A percentile compares a stretch with the other conserved stretches of the same genome.
Evolutionary conservation across 2,797 vertebrate species (phyloP).

Genomic region (Sitta carolinensis): DNA sequence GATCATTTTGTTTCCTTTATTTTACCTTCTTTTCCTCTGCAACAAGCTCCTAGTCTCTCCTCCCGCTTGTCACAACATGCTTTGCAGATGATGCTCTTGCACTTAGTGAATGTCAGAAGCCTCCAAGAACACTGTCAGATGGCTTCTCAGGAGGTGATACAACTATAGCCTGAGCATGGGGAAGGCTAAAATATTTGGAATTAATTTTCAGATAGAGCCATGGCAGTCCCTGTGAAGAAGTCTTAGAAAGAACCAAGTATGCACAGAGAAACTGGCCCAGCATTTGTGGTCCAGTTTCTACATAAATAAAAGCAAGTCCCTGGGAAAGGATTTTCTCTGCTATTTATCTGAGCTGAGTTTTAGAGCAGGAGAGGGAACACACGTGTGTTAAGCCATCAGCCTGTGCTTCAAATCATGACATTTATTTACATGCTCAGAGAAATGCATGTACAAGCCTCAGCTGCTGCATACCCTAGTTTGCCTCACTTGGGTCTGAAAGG

Average conservation of each 20-base stretch:
- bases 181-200: background rate
- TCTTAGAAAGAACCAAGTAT: background rate
- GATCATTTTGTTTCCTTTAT: background rate
- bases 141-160: background rate
- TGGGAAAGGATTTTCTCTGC: background rate
- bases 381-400: background rate
- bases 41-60: background rate
- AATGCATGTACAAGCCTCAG: background rate
- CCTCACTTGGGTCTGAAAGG: background rate
- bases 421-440: background rate
- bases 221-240: background rate
- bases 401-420: background rate
- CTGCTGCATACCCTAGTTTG: background rate
- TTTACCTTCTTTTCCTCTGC: background rate
- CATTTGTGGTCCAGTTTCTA: background rate
- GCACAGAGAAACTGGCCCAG: background rate
- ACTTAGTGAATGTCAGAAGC: background rate
- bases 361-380: background rate
- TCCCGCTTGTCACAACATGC: background rate
- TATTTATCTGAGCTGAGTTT: background rate
- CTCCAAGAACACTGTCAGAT: background rate
- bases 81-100: background rate
- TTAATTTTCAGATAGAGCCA: background rate
- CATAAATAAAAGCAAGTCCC: background rate
- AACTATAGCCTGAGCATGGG: background rate